Conservation (phyloP, 2,888 invertebrate genomes). For the Drosophila sordidula region DNA sequence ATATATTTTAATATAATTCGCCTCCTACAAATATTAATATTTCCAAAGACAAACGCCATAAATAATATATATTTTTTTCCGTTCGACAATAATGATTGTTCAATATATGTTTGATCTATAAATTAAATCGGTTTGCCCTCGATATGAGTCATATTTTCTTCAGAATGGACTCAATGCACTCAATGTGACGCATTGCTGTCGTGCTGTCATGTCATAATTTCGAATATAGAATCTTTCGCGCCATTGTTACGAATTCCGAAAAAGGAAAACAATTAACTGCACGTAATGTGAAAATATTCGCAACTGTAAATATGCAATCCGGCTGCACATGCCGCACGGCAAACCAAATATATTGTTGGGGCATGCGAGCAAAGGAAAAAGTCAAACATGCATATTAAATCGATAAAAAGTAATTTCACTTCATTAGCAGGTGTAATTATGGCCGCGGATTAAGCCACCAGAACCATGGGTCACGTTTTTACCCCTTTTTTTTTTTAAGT, state of each 20-base stretch:
- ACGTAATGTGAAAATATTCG: constrained; percentile 46
- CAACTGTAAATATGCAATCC: constrained; percentile 20
- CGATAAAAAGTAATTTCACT: constrained; percentile 65
- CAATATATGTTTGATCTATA: not conserved
- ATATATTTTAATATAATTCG: no score
- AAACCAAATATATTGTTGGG: not conserved
- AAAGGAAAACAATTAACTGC: constrained; percentile 60
- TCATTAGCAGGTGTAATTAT: constrained; percentile 73
- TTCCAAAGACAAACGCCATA: no score
- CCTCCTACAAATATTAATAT: no score
- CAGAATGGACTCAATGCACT: not conserved
- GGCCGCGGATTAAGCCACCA: constrained; percentile 51
- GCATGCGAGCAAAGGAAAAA: constrained; percentile 8
- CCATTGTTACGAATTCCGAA: constrained; percentile 1
- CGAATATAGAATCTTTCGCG: not conserved
- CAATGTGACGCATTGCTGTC: constrained; percentile 29
- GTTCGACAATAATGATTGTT: not conserved
- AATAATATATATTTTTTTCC: not conserved
- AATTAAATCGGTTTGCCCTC: not conserved
- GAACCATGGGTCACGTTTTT: constrained; percentile 1
- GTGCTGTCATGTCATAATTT: constrained; percentile 18
- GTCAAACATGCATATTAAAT: constrained; percentile 46
- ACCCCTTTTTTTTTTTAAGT: constrained; percentile 11
- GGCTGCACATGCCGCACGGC: constrained; percentile 24
- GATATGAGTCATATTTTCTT: not conserved